phyloP scores from a whole-genome alignment of 2,888 invertebrate genomes.

The Orchesella flavescens region DNA sequence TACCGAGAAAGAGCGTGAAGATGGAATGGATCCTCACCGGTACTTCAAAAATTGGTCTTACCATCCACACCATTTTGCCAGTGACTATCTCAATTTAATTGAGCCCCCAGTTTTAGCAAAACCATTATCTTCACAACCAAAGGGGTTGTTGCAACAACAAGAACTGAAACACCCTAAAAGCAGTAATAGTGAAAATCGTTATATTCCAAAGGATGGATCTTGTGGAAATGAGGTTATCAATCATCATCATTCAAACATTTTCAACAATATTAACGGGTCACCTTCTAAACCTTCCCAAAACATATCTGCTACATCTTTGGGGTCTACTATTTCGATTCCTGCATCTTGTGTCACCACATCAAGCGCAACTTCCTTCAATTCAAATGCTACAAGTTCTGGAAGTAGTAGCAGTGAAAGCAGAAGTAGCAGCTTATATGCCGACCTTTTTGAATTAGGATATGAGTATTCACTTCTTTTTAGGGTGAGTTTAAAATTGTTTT shows the following conservation, averaged over 20 bases:
- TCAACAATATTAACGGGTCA: neutral
- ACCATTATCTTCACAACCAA: conserved; percentile 2
- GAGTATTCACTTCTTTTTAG: conserved; percentile 54
- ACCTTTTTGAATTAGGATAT: conserved; percentile 55
- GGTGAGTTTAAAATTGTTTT: conserved; percentile 35
- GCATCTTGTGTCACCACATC: conserved; percentile 59
- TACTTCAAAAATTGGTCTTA: conserved; percentile 70
- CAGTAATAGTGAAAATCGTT: neutral
- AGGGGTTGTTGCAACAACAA: conserved; percentile 6
- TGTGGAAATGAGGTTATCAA: conserved; percentile 6
- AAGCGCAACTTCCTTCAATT: conserved; percentile 52
- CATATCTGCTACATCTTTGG: conserved; percentile 53
- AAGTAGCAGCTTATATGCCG: conserved; percentile 45
- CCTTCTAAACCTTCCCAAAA: conserved; percentile 43
- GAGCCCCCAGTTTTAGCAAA: conserved; percentile 53
- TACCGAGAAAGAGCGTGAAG: conserved; percentile 58
- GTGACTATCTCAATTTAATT: conserved; percentile 71
- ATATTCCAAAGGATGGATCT: conserved; percentile 36
- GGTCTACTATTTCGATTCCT: conserved; percentile 53
- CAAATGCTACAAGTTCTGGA: conserved; percentile 39
- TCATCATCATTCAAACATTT: conserved; percentile 24
- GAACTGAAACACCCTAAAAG: neutral
- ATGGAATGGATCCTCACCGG: conserved; percentile 46
- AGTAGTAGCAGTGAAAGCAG: conserved; percentile 59
- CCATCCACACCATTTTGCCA: conserved; percentile 70